phyloP scores from a whole-genome alignment of 2,797 vertebrate species.

The Carcharodon carcharias region DNA sequence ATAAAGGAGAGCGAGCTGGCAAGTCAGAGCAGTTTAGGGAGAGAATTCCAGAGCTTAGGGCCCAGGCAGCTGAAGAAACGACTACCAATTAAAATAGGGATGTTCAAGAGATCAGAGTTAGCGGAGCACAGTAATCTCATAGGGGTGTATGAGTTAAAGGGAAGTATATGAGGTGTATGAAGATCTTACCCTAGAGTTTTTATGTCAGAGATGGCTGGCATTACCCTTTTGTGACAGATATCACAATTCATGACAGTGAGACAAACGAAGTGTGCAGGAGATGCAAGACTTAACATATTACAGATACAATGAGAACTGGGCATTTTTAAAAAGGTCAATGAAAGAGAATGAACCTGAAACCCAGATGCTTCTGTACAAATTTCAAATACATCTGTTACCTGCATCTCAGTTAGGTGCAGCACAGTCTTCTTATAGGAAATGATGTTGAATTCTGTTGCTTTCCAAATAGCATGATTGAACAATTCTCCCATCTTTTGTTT shows the following conservation, averaged over 20 bases:
- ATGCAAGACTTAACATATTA: background rate
- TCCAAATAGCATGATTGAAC: slow-evolving; percentile 83
- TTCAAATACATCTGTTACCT: slow-evolving; percentile 56
- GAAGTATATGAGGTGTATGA: background rate
- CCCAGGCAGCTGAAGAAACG: too few species aligned
- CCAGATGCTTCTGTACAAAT: background rate
- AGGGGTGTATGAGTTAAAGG: background rate
- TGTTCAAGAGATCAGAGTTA: background rate
- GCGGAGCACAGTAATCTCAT: too few species aligned
- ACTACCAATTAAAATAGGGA: background rate
- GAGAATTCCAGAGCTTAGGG: background rate
- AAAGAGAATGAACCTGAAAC: background rate
- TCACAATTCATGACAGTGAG: background rate
- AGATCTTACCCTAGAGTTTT: background rate
- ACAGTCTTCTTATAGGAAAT: slow-evolving; percentile 94
- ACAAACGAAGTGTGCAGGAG: background rate
- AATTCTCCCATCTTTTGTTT: slow-evolving; percentile 87
- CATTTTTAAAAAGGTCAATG: background rate
- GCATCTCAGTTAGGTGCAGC: slow-evolving; percentile 88
- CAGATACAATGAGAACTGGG: background rate
- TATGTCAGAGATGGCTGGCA: background rate
- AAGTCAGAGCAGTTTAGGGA: background rate
- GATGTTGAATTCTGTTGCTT: slow-evolving; percentile 82
- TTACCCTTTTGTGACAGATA: background rate
- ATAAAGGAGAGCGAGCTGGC: background rate